Evolutionary conservation across 2,888 invertebrate species (phyloP).

Genomic region (Pimpla rufipes): DNA sequence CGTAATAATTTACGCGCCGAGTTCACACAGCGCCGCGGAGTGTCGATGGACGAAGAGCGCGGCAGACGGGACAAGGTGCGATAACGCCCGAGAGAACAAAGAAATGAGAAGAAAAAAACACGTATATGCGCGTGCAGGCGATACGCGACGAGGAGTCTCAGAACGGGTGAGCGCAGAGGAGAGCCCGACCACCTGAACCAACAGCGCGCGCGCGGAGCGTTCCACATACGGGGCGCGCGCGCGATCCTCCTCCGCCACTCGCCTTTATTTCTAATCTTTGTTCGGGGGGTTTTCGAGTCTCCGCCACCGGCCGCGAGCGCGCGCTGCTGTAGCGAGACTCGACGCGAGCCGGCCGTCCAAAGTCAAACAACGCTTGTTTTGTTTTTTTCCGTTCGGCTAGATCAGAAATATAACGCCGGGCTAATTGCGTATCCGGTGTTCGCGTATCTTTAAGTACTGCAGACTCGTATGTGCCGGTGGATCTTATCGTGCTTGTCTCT

Average conservation of each 20-base stretch:
- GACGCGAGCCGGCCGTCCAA: conserved; percentile 16
- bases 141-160: conserved; percentile 1
- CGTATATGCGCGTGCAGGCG: background rate
- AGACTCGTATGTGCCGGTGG: too few relatives aligned
- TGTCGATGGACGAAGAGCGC: conserved; percentile 17
- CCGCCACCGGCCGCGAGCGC: too few relatives aligned
- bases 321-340: conserved; percentile 9
- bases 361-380: conserved; percentile 24
- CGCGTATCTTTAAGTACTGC: background rate
- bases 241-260: conserved; percentile 4
- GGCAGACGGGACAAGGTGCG: conserved; percentile 22
- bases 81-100: conserved; percentile 28
- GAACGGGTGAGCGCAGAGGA: conserved; percentile 17
- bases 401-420: background rate
- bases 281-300: conserved; percentile 51
- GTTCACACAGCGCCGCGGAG: too few relatives aligned
- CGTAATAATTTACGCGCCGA: too few relatives aligned
- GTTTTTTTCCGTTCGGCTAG: conserved; percentile 3
- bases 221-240: conserved; percentile 5
- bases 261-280: conserved; percentile 63
- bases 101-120: conserved; percentile 38
- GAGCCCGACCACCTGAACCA: conserved; percentile 71
- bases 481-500: conserved; percentile 4
- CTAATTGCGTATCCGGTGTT: background rate
- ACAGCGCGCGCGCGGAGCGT: conserved; percentile 60